Conservation (phyloP, 2,888 invertebrate species). For the Odontocolon sp. region DNA sequence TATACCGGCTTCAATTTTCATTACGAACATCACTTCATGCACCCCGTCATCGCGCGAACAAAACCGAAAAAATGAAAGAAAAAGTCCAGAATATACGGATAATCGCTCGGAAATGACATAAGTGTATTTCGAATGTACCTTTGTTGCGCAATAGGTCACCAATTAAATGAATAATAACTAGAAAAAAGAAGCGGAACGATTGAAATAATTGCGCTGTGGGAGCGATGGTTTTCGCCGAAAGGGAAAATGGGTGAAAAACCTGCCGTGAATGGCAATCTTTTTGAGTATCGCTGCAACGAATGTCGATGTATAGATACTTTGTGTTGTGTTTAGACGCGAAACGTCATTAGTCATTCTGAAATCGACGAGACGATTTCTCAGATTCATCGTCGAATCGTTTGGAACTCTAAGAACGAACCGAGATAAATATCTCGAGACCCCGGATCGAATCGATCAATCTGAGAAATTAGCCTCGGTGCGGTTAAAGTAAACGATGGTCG, state of each 20-base stretch:
- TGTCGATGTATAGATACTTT: slow-evolving; percentile 55
- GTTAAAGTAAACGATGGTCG: too few species aligned
- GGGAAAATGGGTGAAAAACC: slow-evolving; percentile 15
- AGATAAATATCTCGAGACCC: too few species aligned
- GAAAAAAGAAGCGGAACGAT: not conserved
- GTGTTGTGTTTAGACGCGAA: slow-evolving; percentile 58
- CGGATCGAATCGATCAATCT: too few species aligned
- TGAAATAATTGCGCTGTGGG: not conserved
- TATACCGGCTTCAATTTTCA: slow-evolving; percentile 1
- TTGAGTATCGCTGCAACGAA: slow-evolving; percentile 57
- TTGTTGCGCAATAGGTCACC: slow-evolving; percentile 21
- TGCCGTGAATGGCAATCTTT: slow-evolving; percentile 44
- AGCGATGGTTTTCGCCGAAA: slow-evolving; percentile 5
- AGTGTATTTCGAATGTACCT: slow-evolving; percentile 6
- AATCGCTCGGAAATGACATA: not conserved
- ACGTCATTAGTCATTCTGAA: slow-evolving; percentile 33
- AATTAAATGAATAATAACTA: not conserved
- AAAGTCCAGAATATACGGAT: not conserved
- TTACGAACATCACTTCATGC: not conserved
- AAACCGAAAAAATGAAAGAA: not conserved
- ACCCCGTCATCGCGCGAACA: not conserved
- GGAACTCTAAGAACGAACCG: too few species aligned
- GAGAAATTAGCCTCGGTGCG: too few species aligned
- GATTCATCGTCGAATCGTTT: too few species aligned
- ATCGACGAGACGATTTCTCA: slow-evolving; percentile 3